phyloP scores from a whole-genome alignment of 2,797 vertebrate genomes.

The Myiotriccus ornatus region DNA sequence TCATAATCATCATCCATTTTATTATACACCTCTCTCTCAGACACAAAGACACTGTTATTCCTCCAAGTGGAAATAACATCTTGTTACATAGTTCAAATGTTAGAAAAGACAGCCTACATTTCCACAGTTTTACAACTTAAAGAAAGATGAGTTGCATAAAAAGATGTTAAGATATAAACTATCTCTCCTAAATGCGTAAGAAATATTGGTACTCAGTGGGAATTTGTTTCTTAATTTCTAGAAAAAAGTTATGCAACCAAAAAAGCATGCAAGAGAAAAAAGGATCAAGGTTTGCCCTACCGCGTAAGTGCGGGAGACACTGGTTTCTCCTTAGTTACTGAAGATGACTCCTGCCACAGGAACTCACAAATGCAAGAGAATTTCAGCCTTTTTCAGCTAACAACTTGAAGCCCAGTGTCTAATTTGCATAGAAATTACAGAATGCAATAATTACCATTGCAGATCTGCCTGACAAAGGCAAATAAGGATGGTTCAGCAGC shows the following conservation, averaged over 20 bases:
- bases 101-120: not conserved
- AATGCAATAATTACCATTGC: not conserved
- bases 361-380: not conserved
- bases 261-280: not conserved
- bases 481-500: not conserved
- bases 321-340: not conserved
- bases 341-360: not conserved
- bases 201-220: not conserved
- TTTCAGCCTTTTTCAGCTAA: not conserved
- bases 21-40: not conserved
- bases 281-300: not conserved
- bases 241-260: not conserved
- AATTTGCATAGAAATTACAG: conserved; percentile 39
- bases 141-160: not conserved
- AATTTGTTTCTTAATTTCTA: not conserved
- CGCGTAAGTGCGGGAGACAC: not conserved
- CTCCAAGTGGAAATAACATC: not conserved
- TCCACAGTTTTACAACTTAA: not conserved
- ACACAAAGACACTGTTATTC: not conserved
- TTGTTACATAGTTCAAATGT: not conserved
- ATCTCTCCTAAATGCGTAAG: not conserved
- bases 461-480: not conserved
- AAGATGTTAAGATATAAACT: not conserved
- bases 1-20: not conserved
- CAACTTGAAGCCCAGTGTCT: not conserved